Base-by-base conservation (phyloP, 2,797 vertebrate species). In the Alectoris magna region DNA sequence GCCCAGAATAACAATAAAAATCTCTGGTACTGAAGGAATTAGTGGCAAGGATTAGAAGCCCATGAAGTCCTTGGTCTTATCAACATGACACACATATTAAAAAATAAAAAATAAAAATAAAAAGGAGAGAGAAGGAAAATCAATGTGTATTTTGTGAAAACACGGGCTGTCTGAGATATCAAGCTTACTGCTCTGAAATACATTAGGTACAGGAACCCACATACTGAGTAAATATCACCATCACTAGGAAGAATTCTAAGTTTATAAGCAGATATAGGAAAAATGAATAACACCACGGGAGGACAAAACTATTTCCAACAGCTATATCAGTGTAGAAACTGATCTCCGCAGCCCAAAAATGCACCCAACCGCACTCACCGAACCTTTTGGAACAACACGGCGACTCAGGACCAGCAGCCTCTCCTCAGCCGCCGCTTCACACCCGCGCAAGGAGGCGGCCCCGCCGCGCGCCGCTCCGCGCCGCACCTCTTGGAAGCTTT, bases 371-470 rank as follows among this genome's bases (percentile, higher is more conserved):
- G 3, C 0, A 3, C 0, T 4, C 15, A 12, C 23, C 2, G 1
- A 7, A 6, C 8, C 6, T 0, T 13, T 6, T 11, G 19, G 9
- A 36, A 10, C 0, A 6, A 10, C 0, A 6, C 4, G 3, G 9
- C 2, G 8, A 26, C 3, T 21, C 1, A 0, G 4, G 2, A 0
- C 3, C 4, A 3, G 23, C 48, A 22, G 11, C 11, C 46, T 46
- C 46, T 22, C 10, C 24, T 49, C 48, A 26, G 48, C 12, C 24
- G 43, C 43, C 17, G 44, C 44, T 44, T 18, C 18, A 18, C 18
- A 44, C 17, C 44, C 44, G 49, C 49, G 14, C 49, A 15, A 3
- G 53, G 53, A 55, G 10, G 51, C 16, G 27, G 16, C 51, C 51
- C 51, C 15, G 16, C 16, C 51, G 16, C 51, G 27, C 53, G 29